Base-by-base conservation (phyloP, 2,113 vertebrate genomes). In the Dipodomys ordii region DNA sequence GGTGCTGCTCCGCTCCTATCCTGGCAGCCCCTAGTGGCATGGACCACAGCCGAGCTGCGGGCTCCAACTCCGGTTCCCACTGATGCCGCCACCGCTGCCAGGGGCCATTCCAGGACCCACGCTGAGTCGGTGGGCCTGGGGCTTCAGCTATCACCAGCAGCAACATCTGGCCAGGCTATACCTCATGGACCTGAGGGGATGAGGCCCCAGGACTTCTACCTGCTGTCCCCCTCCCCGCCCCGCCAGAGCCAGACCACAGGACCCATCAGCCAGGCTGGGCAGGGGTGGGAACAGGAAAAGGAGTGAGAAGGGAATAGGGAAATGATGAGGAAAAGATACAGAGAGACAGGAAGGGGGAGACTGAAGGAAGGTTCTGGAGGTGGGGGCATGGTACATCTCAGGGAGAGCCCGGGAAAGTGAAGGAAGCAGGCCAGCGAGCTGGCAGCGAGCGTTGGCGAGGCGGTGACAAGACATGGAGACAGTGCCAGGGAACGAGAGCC, bases 1-100 rank as follows among this genome's bases (percentile, higher is more conserved):
- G 98, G 99, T 99, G 97, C 99, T 99, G 96, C 99, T 99, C 93
- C 99, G 99, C 92, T 99, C 99, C 93, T 99, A 99, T 98, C 98
- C 97, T 12, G 97, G 98, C 98, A 96, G 91, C 98, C 98, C 87
- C 71, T 94, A 98, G 95, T 95, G 88, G n/a, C 97, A 98, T 0
- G 97, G 98, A 97, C 96, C 97, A 64, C 98, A 99, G 89, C 93
- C 73, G 27, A 22, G 87, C 92, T 78, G 89, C 44, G 4, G 91
- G 96, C 90, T 86, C 89, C 64, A 2, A 85, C 95, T 94, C 20
- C 53, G 89, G 89, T 83, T 96, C 91, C 95, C 44, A n/a, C 28
- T 7, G 39, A 64, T 0, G 88, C 77, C 46, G 86, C 49, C 12
- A 57, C 53, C 53, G 53, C 53, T 57, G 53, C 53, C 53, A 57